A percentile compares a stretch with the other conserved stretches of the same genome.
phyloP scores from a whole-genome alignment of 2,113 vertebrate genomes.

The Coptodon bakossiorum region DNA sequence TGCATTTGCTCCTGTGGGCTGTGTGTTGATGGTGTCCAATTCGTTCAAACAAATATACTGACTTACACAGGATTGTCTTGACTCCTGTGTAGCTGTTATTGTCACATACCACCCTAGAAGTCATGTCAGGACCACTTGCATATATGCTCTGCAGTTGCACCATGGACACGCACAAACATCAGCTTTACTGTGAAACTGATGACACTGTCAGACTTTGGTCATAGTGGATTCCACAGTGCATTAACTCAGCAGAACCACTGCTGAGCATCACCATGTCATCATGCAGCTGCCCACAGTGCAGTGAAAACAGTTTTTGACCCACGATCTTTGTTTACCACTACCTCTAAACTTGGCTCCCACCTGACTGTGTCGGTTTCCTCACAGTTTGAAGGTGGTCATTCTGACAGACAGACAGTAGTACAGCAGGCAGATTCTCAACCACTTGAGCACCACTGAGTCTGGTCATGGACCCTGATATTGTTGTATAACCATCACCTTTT shows the following conservation, averaged over 20 bases:
- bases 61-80: neutral
- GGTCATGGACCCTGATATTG: neutral
- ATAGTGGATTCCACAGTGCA: neutral
- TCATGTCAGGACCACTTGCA: neutral
- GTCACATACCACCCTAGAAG: neutral
- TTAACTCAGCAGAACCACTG: neutral
- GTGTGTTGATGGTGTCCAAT: neutral
- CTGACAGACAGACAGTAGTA: neutral
- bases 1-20: neutral
- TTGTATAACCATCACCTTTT: neutral
- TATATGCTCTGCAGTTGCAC: neutral
- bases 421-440: neutral
- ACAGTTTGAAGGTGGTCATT: neutral
- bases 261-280: neutral
- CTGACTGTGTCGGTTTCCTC: rapidly evolving
- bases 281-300: neutral
- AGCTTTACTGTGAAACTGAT: neutral
- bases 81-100: neutral
- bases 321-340: neutral
- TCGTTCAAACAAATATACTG: neutral
- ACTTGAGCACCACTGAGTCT: neutral
- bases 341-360: neutral
- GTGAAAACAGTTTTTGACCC: neutral
- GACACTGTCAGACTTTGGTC: neutral
- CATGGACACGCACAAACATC: neutral